Conservation (phyloP, 1,140 invertebrate species). For the Adelges cooleyi region DNA sequence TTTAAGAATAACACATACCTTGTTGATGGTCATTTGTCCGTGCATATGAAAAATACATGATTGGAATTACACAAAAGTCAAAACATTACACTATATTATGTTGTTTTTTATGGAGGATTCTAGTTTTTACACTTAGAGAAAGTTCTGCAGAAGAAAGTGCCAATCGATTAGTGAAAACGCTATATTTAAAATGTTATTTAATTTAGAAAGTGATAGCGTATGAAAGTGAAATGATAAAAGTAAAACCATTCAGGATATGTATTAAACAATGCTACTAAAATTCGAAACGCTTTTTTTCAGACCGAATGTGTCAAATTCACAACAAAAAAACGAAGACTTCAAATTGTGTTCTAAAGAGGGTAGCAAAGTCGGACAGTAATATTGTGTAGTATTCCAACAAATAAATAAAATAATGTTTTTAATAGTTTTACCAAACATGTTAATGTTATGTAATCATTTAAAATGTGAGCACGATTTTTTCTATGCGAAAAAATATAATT, state of each 20-base stretch:
- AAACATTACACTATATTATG: background rate
- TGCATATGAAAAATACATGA: too few species aligned
- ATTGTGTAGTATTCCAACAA: too few species aligned
- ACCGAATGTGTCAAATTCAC: constrained; percentile 9
- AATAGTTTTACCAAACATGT: too few species aligned
- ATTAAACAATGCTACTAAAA: constrained; percentile 3
- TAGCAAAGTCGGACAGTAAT: too few species aligned
- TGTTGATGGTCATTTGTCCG: too few species aligned
- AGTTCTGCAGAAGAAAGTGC: constrained; percentile 28
- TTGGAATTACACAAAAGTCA: background rate
- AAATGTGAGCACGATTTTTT: too few species aligned
- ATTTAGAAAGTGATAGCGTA: constrained; percentile 27
- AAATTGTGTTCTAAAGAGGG: too few species aligned
- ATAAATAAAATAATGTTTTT: too few species aligned
- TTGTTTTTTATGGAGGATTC: background rate
- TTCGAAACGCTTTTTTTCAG: constrained; percentile 22
- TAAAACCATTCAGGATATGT: constrained; percentile 8
- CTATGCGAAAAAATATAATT: too few species aligned
- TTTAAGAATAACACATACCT: too few species aligned
- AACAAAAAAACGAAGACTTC: too few species aligned
- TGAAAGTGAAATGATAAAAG: constrained; percentile 29
- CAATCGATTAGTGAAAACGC: constrained; percentile 27
- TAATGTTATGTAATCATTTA: too few species aligned
- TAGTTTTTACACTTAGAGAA: constrained; percentile 23
- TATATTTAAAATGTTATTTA: constrained; percentile 27